A percentile compares a stretch with the other conserved stretches of the same genome.
Evolutionary conservation across 2,888 invertebrate genomes (phyloP).

Genomic region (Aphodius sticticus): DNA sequence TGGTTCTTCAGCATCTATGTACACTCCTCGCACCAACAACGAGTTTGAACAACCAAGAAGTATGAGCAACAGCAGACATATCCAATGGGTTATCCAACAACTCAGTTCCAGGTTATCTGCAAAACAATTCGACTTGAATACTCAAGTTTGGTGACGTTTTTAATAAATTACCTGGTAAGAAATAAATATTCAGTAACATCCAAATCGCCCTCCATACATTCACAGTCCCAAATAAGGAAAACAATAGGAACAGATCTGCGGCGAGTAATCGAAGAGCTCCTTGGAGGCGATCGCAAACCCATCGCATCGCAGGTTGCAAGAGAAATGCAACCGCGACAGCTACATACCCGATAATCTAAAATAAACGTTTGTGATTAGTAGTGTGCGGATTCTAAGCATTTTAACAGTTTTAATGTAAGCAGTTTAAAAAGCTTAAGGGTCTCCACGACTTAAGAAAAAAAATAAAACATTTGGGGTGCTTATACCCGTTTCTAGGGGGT

Average conservation of each 20-base stretch:
- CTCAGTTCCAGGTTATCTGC: constrained; percentile 77
- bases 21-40: constrained; percentile 85
- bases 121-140: constrained; percentile 43
- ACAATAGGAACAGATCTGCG: constrained; percentile 79
- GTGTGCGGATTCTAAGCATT: no score
- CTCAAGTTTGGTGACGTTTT: not conserved
- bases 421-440: no score
- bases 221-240: constrained; percentile 82
- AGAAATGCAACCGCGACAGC: constrained; percentile 77
- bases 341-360: constrained; percentile 77
- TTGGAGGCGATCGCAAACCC: constrained; percentile 72
- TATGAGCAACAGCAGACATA: constrained; percentile 77
- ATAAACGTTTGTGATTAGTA: no score
- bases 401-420: no score
- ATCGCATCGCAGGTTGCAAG: constrained; percentile 77
- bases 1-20: constrained; percentile 86
- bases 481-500: no score
- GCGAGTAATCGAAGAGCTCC: constrained; percentile 74
- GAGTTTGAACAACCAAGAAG: constrained; percentile 88
- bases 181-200: constrained; percentile 80
- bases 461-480: no score
- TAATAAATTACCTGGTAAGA: constrained; percentile 73
- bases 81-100: constrained; percentile 81
- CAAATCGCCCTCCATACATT: constrained; percentile 91
- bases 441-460: no score